A percentile compares a stretch with the other conserved stretches of the same genome.
phyloP scores from a whole-genome alignment of 2,888 invertebrate genomes.

The Cephus sareptanus region DNA sequence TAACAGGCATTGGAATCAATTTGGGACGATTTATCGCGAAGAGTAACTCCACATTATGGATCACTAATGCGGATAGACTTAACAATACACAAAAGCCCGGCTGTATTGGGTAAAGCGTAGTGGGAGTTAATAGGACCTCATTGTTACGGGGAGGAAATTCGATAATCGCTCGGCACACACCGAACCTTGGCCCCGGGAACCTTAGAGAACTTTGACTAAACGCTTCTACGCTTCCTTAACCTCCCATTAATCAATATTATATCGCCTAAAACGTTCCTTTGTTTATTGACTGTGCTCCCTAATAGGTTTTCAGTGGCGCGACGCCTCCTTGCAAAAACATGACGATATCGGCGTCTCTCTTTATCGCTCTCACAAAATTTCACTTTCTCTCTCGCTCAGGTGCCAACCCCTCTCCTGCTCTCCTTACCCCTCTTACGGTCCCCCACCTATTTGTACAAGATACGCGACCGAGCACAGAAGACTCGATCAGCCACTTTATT shows the following conservation, averaged over 20 bases:
- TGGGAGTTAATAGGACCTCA: constrained; percentile 66
- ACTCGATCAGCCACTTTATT: background rate
- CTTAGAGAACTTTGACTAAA: constrained; percentile 66
- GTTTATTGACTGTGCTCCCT: constrained; percentile 64
- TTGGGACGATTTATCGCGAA: constrained; percentile 57
- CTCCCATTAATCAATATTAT: constrained; percentile 67
- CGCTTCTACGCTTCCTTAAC: constrained; percentile 66
- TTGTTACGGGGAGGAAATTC: constrained; percentile 66
- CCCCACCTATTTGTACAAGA: background rate
- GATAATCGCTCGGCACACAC: constrained; percentile 66
- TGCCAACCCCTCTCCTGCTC: background rate
- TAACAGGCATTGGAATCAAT: constrained; percentile 2
- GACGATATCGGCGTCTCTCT: background rate
- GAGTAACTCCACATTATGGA: constrained; percentile 61
- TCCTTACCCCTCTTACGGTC: background rate
- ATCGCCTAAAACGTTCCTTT: constrained; percentile 66
- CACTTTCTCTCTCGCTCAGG: background rate
- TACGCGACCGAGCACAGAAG: no score
- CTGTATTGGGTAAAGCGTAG: constrained; percentile 55
- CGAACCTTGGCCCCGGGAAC: constrained; percentile 46
- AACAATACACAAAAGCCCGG: constrained; percentile 63
- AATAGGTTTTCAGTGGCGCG: constrained; percentile 61
- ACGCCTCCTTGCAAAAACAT: constrained; percentile 9
- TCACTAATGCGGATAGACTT: constrained; percentile 64
- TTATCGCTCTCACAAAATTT: background rate